Evolutionary conservation across 2,888 invertebrate species (phyloP).

Genomic region (Archips crataeganus): DNA sequence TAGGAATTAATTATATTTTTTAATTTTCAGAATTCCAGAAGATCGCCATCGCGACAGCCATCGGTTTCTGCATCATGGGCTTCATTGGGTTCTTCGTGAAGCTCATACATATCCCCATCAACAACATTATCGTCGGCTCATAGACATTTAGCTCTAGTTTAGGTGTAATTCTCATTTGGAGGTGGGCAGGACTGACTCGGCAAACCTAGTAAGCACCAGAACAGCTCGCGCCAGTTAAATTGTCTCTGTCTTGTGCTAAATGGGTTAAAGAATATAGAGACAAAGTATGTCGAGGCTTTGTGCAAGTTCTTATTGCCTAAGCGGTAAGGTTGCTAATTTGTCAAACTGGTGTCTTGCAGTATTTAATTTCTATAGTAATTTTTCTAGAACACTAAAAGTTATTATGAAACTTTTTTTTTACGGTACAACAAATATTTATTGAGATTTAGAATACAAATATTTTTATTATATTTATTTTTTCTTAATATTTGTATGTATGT

Average conservation of each 20-base stretch:
- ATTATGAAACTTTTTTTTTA: neutral
- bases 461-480: too few species aligned
- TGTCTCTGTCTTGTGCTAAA: too few species aligned
- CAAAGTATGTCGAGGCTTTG: too few species aligned
- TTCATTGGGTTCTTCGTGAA: conserved; percentile 99
- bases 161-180: conserved; percentile 63
- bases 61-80: conserved; percentile 99
- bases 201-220: neutral
- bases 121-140: conserved; percentile 97
- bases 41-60: conserved; percentile 99
- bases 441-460: too few species aligned
- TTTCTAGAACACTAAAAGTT: too few species aligned
- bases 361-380: too few species aligned
- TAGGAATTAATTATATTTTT: conserved; percentile 26
- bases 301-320: too few species aligned
- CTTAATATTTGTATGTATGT: too few species aligned
- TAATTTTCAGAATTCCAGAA: conserved; percentile 97
- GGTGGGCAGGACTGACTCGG: conserved; percentile 29
- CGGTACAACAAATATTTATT: too few species aligned
- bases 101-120: conserved; percentile 99
- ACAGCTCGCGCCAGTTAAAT: neutral
- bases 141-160: conserved; percentile 62
- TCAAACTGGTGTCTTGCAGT: too few species aligned
- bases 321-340: too few species aligned
- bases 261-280: too few species aligned